These are phyloP conservation scores for Heliconius erato DNA, from an alignment of 2,888 invertebrate species.

Conservation along the genomic window DNA sequence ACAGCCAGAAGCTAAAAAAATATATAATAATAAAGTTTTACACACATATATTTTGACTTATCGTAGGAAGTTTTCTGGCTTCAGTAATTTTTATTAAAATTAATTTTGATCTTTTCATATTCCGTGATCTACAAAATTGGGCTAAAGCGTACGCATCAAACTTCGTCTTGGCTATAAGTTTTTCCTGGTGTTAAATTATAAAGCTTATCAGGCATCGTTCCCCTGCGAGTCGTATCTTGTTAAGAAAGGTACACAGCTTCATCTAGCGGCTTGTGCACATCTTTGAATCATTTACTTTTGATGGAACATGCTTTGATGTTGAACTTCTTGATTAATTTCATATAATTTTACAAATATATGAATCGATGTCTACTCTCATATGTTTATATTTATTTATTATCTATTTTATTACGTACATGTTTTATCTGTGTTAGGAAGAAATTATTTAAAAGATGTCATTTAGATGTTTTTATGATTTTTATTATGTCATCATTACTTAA, in stretches of 20 bases:
- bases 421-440: not conserved
- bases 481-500: not conserved
- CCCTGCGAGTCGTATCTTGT: conserved; percentile 77
- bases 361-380: too few relatives aligned
- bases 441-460: not conserved
- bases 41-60: too few relatives aligned
- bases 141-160: conserved; percentile 12
- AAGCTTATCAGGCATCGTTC: conserved; percentile 82
- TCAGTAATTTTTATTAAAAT: not conserved
- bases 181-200: conserved; percentile 77
- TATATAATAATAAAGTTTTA: too few relatives aligned
- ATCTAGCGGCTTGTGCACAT: conserved; percentile 59
- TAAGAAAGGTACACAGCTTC: conserved; percentile 70
- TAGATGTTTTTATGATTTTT: not conserved
- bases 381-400: not conserved
- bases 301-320: conserved; percentile 43
- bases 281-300: conserved; percentile 66
- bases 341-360: too few relatives aligned
- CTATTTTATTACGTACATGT: not conserved
- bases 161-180: conserved; percentile 66
- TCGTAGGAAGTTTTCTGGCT: not conserved
- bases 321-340: conserved; percentile 64
- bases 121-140: not conserved
- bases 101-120: not conserved
- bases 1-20: too few relatives aligned